Evolutionary conservation across 2,888 invertebrate species (phyloP).

Genomic region (Ormyrus nitidulus): DNA sequence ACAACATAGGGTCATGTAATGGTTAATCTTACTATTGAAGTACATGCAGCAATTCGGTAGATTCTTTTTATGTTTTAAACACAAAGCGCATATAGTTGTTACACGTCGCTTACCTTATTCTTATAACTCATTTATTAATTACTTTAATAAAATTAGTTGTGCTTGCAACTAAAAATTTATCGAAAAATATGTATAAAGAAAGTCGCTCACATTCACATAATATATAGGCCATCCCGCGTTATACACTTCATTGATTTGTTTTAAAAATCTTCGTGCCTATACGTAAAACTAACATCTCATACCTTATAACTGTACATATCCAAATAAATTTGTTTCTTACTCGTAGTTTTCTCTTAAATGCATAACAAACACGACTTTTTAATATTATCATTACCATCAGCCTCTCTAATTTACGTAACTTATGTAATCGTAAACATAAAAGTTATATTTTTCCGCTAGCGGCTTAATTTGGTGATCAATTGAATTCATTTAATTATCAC

Average conservation of each 20-base stretch:
- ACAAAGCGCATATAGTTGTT: conserved; percentile 35
- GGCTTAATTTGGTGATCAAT: neutral
- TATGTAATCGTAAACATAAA: conserved; percentile 25
- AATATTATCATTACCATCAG: conserved; percentile 43
- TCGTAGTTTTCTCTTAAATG: conserved; percentile 33
- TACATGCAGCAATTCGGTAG: conserved; percentile 59
- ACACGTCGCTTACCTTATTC: conserved; percentile 47
- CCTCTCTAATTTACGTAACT: conserved; percentile 29
- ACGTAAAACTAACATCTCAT: conserved; percentile 45
- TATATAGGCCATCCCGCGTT: conserved; percentile 18
- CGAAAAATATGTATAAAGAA: conserved; percentile 46
- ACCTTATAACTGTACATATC: conserved; percentile 41
- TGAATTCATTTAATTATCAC: conserved; percentile 2
- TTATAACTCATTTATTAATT: conserved; percentile 42
- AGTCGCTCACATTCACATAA: conserved; percentile 10
- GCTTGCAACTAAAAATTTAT: conserved; percentile 48
- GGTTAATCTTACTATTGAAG: conserved; percentile 54
- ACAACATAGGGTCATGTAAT: conserved; percentile 53
- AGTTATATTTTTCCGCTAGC: conserved; percentile 13
- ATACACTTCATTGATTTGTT: conserved; percentile 16
- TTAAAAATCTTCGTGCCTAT: conserved; percentile 26
- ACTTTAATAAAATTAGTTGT: conserved; percentile 49
- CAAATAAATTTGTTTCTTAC: conserved; percentile 15
- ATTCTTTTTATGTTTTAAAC: conserved; percentile 48
- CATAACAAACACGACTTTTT: conserved; percentile 41